These are phyloP conservation scores for Tribolium freemani DNA, from an alignment of 2,888 invertebrate species.

Conservation along the genomic window DNA sequence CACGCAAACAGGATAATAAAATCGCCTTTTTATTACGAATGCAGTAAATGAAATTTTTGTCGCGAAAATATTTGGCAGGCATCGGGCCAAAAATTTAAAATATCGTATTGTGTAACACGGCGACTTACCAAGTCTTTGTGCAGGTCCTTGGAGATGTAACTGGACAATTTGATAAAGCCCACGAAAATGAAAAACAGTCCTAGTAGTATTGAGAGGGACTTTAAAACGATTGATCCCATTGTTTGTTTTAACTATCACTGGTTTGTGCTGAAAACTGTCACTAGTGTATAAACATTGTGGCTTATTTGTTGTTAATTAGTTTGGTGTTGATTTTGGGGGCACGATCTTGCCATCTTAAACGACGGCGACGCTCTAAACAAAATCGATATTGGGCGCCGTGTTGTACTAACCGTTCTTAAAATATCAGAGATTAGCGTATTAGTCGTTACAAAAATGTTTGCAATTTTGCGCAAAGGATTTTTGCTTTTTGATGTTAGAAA, in stretches of 20 bases:
- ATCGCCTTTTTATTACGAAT: not conserved
- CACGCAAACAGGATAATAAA: not conserved
- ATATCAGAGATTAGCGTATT: slow-evolving; percentile 40
- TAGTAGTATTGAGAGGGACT: slow-evolving; percentile 90
- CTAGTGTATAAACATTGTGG: slow-evolving; percentile 25
- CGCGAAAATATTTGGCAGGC: slow-evolving; percentile 60
- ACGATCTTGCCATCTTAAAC: slow-evolving; percentile 56
- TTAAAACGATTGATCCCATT: slow-evolving; percentile 85
- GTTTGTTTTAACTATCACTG: slow-evolving; percentile 20
- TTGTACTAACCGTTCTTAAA: slow-evolving; percentile 55
- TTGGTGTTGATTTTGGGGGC: slow-evolving; percentile 45
- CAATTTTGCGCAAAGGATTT: not conserved
- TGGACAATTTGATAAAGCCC: slow-evolving; percentile 92
- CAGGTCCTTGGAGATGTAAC: slow-evolving; percentile 92
- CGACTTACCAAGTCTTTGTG: slow-evolving; percentile 94
- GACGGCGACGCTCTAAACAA: slow-evolving; percentile 58
- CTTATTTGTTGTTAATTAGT: slow-evolving; percentile 37
- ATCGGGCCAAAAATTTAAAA: slow-evolving; percentile 64
- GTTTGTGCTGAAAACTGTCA: slow-evolving; percentile 1
- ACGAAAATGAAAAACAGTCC: slow-evolving; percentile 97
- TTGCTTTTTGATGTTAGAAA: too few species aligned
- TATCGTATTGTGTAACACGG: slow-evolving; percentile 56
- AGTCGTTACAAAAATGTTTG: slow-evolving; percentile 10
- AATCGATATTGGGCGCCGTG: slow-evolving; percentile 60
- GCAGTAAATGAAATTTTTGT: slow-evolving; percentile 2